Evolutionary conservation across 2,113 vertebrate species (phyloP).

Genomic region (Alethe castanea): DNA sequence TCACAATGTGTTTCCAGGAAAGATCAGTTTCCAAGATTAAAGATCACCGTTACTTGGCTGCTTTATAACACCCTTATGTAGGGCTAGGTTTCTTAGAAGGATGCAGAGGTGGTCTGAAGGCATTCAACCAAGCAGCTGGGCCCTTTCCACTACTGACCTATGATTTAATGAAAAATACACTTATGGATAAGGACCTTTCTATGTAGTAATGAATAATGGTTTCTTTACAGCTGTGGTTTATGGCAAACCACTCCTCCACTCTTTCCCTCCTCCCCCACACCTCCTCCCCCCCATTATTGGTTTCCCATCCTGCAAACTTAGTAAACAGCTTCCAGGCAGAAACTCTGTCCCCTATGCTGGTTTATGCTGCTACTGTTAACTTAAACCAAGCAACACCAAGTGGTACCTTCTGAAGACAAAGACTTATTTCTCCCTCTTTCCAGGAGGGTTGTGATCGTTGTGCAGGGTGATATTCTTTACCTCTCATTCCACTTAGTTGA

Average conservation of each 20-base stretch:
- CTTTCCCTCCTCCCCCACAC: rapidly evolving
- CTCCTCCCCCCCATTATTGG: background rate
- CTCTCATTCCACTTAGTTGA: background rate
- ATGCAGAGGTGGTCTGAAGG: background rate
- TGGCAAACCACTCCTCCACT: background rate
- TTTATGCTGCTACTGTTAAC: background rate
- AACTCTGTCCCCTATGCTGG: background rate
- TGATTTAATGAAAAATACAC: background rate
- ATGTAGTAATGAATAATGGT: background rate
- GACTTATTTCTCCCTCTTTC: background rate
- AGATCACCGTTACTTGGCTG: background rate
- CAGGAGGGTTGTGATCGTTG: background rate
- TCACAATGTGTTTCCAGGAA: background rate
- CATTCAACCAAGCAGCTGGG: background rate
- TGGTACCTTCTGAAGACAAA: background rate
- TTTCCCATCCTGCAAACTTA: background rate
- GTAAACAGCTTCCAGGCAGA: background rate
- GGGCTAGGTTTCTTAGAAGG: background rate
- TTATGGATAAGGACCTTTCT: background rate
- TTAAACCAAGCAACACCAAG: background rate
- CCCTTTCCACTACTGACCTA: background rate
- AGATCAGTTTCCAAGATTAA: background rate
- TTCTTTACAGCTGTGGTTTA: constrained; percentile 19
- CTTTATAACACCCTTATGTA: background rate
- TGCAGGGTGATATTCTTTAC: background rate